phyloP scores from a whole-genome alignment of 2,888 invertebrate species.

The Parthenolecanium corni region DNA sequence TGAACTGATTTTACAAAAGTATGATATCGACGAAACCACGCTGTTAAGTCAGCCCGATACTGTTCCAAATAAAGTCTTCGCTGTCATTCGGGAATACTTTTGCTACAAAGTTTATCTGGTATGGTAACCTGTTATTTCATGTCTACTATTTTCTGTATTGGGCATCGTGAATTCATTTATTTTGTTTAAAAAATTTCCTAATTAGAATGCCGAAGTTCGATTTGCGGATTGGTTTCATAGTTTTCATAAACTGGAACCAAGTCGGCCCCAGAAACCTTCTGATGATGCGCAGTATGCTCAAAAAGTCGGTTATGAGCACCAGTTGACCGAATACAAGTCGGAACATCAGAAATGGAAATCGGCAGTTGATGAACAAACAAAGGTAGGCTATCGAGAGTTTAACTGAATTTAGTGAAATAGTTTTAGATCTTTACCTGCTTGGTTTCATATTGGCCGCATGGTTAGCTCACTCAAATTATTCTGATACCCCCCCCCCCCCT shows the following conservation, averaged over 20 bases:
- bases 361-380: slow-evolving; percentile 36
- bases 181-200: too few species aligned
- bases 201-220: slow-evolving; percentile 68
- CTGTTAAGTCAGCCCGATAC: slow-evolving; percentile 27
- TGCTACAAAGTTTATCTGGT: slow-evolving; percentile 73
- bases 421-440: too few species aligned
- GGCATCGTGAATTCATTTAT: too few species aligned
- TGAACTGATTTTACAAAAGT: slow-evolving; percentile 6
- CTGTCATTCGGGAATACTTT: slow-evolving; percentile 64
- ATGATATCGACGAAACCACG: not conserved
- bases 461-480: too few species aligned
- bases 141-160: too few species aligned
- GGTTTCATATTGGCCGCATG: too few species aligned
- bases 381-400: slow-evolving; percentile 39
- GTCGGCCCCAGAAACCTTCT: slow-evolving; percentile 49
- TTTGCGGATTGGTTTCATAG: slow-evolving; percentile 83
- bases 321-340: slow-evolving; percentile 62
- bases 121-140: slow-evolving; percentile 30
- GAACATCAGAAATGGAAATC: slow-evolving; percentile 62
- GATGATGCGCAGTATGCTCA: slow-evolving; percentile 65
- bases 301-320: slow-evolving; percentile 77
- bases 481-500: too few species aligned
- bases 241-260: slow-evolving; percentile 66
- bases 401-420: too few species aligned
- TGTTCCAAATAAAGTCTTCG: slow-evolving; percentile 36